These are phyloP conservation scores for Brachionus asplanchnoidis DNA, from an alignment of 1,140 invertebrate genomes.

Conservation along the genomic window DNA sequence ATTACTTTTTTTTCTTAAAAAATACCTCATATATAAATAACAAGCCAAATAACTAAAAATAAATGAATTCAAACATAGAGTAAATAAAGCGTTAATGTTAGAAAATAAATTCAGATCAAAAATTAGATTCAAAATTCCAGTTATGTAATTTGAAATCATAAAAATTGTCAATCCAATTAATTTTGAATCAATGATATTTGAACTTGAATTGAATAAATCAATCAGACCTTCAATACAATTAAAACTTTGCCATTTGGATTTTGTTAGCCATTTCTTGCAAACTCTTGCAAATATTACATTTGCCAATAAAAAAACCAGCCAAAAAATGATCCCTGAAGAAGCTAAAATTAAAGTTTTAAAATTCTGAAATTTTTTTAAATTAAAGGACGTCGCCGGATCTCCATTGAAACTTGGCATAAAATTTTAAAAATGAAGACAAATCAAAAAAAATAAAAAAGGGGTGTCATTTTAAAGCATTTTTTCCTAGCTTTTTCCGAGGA, in stretches of 20 bases:
- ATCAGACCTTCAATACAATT: neutral
- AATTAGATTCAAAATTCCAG: conserved; percentile 58
- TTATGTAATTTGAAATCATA: conserved; percentile 70
- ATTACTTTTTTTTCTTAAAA: neutral
- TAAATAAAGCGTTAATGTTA: neutral
- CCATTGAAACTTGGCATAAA: no score
- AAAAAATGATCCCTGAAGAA: conserved; percentile 3
- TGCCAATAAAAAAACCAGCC: conserved; percentile 47
- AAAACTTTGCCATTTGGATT: neutral
- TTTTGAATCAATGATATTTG: neutral
- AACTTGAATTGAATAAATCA: neutral
- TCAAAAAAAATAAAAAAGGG: no score
- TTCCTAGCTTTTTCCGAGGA: no score
- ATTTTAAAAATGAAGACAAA: no score
- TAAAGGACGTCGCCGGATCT: no score
- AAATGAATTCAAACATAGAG: neutral
- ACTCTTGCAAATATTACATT: neutral
- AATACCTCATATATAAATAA: neutral
- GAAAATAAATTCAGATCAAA: neutral
- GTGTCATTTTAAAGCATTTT: no score
- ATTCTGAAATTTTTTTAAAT: no score
- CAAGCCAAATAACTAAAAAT: neutral
- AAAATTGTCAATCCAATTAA: conserved; percentile 72
- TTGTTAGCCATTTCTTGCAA: neutral
- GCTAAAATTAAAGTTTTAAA: neutral